Percentiles rank a stretch among this genome's conserved stretches.
Conservation (phyloP, 2,797 vertebrate genomes). For the Ibycter americanus region DNA sequence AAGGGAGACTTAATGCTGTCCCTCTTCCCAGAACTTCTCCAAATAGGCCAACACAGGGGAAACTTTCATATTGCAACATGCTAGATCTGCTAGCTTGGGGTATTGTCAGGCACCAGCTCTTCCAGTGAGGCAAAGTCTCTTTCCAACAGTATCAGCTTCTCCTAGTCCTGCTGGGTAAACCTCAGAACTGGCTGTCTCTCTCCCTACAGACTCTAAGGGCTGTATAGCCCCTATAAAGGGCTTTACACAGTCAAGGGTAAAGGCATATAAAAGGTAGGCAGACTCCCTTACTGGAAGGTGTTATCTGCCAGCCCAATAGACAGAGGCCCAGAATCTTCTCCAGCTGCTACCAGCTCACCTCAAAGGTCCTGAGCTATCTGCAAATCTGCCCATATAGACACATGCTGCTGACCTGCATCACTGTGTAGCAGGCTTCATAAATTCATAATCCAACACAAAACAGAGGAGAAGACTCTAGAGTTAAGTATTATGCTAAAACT, state of each 20-base stretch:
- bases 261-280: accelerated
- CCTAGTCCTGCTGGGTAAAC: not conserved
- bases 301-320: not conserved
- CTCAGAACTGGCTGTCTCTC: not conserved
- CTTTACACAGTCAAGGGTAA: not conserved
- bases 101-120: not conserved
- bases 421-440: not conserved
- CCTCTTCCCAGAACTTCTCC: not conserved
- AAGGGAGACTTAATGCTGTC: not conserved
- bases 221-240: not conserved
- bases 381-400: not conserved
- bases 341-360: not conserved
- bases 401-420: not conserved
- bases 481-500: not conserved
- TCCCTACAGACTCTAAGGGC: not conserved
- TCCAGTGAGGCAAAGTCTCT: not conserved
- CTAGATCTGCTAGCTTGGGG: not conserved
- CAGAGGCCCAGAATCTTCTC: not conserved
- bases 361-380: not conserved
- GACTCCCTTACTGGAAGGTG: not conserved
- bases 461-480: not conserved
- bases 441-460: not conserved
- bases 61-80: not conserved
- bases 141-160: not conserved
- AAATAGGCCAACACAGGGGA: not conserved